Conservation (phyloP, 30 jellyfish, hydroid and myxozoan species). For the Aurelia aurita complex sp. Pacific region DNA sequence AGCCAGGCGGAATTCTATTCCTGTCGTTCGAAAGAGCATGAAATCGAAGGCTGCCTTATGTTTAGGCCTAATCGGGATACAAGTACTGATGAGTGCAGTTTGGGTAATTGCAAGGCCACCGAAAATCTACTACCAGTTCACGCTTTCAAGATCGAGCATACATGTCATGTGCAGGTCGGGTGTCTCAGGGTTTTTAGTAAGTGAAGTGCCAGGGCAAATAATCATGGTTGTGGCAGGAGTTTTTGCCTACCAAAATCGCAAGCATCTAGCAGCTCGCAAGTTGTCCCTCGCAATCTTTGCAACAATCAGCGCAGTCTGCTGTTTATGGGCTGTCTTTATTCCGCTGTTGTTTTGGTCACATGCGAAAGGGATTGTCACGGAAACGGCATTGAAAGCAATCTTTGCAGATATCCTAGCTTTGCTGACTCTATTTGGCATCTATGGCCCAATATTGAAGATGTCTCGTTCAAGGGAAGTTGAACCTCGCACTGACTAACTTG, state of each 20-base stretch:
- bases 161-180: background rate
- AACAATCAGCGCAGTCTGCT: background rate
- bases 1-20: conserved; percentile 9
- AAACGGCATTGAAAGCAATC: background rate
- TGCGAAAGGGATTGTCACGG: background rate
- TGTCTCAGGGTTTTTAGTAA: background rate
- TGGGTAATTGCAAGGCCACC: conserved; percentile 66
- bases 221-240: background rate
- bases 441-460: background rate
- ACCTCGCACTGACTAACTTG: too few relatives aligned
- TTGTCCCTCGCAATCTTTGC: background rate
- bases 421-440: background rate
- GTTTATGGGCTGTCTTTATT: background rate
- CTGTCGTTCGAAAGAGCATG: conserved; percentile 17
- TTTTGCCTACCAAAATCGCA: background rate
- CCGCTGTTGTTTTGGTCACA: background rate
- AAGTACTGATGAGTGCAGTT: conserved; percentile 45
- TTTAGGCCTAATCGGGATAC: conserved; percentile 56
- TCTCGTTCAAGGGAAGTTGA: too few relatives aligned
- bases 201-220: background rate
- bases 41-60: conserved; percentile 50
- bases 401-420: background rate
- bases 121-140: background rate
- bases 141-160: background rate
- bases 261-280: background rate